Percentiles rank a stretch among this genome's conserved stretches.
These are phyloP conservation scores for Acanthiza pusilla DNA, from an alignment of 2,797 vertebrate species.

Conservation along the genomic window DNA sequence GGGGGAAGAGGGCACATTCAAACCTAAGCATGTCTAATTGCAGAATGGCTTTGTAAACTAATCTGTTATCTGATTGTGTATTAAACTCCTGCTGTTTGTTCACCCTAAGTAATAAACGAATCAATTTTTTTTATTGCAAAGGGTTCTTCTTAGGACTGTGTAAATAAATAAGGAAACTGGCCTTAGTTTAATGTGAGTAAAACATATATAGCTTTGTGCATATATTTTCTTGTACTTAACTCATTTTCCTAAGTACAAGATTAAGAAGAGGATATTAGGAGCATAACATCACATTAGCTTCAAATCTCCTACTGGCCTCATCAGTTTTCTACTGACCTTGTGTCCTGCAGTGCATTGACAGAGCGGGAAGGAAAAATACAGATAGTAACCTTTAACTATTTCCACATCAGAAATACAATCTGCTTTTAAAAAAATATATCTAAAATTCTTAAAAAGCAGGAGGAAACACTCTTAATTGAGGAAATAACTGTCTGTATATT, in stretches of 20 bases:
- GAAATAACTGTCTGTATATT: background rate
- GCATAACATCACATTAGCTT: slow-evolving; percentile 48
- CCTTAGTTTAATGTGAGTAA: background rate
- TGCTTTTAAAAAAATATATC: background rate
- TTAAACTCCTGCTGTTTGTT: slow-evolving; percentile 40
- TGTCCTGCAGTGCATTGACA: background rate
- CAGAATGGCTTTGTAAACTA: slow-evolving; percentile 56
- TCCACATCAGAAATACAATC: background rate
- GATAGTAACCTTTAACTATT: background rate
- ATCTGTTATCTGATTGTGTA: slow-evolving; percentile 50
- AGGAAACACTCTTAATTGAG: background rate
- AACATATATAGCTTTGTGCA: background rate
- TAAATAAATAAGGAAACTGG: background rate
- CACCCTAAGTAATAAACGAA: background rate
- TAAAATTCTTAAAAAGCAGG: background rate
- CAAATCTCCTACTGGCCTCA: slow-evolving; percentile 37
- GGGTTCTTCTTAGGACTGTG: background rate
- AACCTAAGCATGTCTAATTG: slow-evolving; percentile 54
- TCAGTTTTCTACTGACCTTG: background rate
- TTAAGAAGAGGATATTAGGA: slow-evolving; percentile 42
- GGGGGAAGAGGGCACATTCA: background rate
- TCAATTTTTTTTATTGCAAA: background rate
- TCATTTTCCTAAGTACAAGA: slow-evolving; percentile 54
- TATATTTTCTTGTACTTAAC: background rate
- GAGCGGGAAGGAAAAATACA: background rate